Base-by-base conservation (phyloP, 2,113 vertebrate genomes). In the Sigmodon hispidus region DNA sequence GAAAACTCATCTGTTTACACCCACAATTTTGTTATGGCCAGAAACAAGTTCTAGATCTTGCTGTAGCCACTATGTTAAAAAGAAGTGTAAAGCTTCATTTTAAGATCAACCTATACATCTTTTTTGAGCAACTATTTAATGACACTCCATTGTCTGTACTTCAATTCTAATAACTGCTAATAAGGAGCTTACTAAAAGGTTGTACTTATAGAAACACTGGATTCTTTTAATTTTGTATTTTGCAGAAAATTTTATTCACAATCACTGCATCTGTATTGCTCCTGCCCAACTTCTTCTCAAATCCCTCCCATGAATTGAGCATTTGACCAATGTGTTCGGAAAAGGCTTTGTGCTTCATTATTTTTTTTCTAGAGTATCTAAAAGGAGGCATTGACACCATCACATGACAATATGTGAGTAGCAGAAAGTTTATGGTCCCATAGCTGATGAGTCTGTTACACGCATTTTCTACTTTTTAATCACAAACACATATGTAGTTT, bases 111-210 rank as follows among this genome's bases (percentile, higher is more conserved):
- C 29, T 86, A 52, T 48, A 75, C n/a, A 59, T 94, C 26, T 96
- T 96, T 95, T 70, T 92, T 93, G 94, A 94, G 43, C 48, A 95
- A 29, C 67, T 67, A 69, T 15, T 92, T 89, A 91, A 80, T 69
- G 63, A 12, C 73, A 48, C 36, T 55, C 92, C 55, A 89, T 87
- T 79, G 94, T 61, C 29, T 50, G 65, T 40, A n/a, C 73, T 92
- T 89, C 77, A 88, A 61, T 89, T 86, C 65, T 92, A 94, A 86
- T 92, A 89, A 72, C 69, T 72, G 7, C 36, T 73, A 45, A 76
- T 85, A 94, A 59, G 94, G 34, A 40, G 29, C 36, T 34, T 77
- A 16, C 43, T 52, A 9, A 48, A 67, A 40, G 19, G 7, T 48
- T 81, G 7, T 61, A 48, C 70, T 91, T 93, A 55, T 83, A 81